phyloP scores from a whole-genome alignment of 1,140 invertebrate genomes.

The Platyscapa corneri region DNA sequence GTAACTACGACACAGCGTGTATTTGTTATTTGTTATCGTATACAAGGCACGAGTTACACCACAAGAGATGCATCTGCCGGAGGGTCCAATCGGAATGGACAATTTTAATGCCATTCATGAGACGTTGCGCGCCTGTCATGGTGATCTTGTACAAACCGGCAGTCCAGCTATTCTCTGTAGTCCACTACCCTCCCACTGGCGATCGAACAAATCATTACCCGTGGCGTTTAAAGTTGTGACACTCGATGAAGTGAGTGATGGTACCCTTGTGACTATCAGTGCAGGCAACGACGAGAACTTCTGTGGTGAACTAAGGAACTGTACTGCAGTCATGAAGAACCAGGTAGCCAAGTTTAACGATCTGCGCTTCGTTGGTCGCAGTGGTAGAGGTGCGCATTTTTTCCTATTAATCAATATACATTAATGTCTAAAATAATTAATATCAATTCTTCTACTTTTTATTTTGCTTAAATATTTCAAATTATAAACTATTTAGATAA shows the following conservation, averaged over 20 bases:
- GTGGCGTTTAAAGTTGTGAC: conserved; percentile 94
- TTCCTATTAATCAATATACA: not conserved
- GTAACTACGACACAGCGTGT: not conserved
- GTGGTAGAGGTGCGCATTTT: conserved; percentile 85
- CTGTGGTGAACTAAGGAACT: conserved; percentile 94
- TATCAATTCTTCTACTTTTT: no score
- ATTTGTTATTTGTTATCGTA: not conserved
- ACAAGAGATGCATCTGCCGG: conserved; percentile 74
- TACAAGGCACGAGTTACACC: not conserved
- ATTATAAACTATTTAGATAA: no score
- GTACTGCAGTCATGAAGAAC: conserved; percentile 95
- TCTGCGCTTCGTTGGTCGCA: conserved; percentile 95
- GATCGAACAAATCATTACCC: conserved; percentile 97
- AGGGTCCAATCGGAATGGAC: conserved; percentile 79
- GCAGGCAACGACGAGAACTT: conserved; percentile 98
- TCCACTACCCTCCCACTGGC: conserved; percentile 92
- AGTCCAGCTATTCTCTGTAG: conserved; percentile 95
- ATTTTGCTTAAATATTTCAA: no score
- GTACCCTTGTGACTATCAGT: conserved; percentile 92
- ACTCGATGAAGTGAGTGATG: conserved; percentile 92
- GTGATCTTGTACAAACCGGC: conserved; percentile 91
- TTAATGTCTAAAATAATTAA: no score
- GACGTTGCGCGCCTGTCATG: conserved; percentile 88
- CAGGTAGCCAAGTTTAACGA: conserved; percentile 98
- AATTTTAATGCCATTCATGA: conserved; percentile 83